Evolutionary conservation across 2,797 vertebrate species (phyloP).

Genomic region (Falco columbarius): DNA sequence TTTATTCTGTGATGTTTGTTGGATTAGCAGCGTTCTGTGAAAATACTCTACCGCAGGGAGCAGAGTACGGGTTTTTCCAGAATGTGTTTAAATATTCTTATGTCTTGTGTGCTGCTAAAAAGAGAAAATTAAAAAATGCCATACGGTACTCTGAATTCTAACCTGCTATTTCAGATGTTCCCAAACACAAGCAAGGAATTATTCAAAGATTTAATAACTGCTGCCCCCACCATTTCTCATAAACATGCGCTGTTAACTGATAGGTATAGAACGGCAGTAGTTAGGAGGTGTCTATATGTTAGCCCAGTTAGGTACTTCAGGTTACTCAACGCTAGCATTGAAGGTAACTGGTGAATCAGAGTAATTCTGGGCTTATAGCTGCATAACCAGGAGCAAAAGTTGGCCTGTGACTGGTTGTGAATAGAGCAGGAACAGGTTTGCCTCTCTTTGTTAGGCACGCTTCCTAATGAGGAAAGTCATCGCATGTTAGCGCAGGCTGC

Average conservation of each 20-base stretch:
- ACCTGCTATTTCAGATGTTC: not conserved
- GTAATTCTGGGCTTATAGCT: not conserved
- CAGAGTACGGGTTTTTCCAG: not conserved
- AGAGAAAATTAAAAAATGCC: not conserved
- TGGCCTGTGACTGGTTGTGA: not conserved
- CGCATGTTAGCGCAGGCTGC: not conserved
- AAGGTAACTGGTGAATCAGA: not conserved
- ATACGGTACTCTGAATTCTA: not conserved
- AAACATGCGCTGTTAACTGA: not conserved
- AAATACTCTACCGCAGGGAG: not conserved
- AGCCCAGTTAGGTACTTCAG: not conserved
- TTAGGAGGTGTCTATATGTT: not conserved
- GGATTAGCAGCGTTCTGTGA: not conserved
- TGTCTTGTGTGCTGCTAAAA: not conserved
- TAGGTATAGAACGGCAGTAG: not conserved
- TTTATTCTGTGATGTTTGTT: conserved; percentile 12
- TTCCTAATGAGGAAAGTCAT: not conserved
- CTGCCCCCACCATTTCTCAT: not conserved
- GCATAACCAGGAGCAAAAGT: not conserved
- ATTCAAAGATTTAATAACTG: not conserved
- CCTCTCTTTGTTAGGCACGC: not conserved
- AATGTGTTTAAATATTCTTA: not conserved
- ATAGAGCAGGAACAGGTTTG: not conserved
- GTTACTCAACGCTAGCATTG: not conserved
- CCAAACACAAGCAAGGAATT: not conserved